A percentile compares a stretch with the other conserved stretches of the same genome.
Evolutionary conservation across 2,888 invertebrate species (phyloP).

Genomic region (Marasmarcha lunaedactyla): DNA sequence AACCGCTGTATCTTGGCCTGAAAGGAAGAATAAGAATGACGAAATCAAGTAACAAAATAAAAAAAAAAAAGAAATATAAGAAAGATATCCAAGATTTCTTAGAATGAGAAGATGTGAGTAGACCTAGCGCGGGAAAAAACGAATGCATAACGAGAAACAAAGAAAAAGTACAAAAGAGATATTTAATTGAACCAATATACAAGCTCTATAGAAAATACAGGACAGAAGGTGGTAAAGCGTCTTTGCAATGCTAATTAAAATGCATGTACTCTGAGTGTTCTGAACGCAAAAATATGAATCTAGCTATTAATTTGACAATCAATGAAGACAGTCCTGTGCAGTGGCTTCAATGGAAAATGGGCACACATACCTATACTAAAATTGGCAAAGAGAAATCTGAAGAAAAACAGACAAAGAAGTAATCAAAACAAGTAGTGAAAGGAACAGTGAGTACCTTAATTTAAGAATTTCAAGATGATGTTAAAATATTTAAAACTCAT

Average conservation of each 20-base stretch:
- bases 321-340: not conserved
- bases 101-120: slow-evolving; percentile 5
- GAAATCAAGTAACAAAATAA: not conserved
- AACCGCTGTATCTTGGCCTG: not conserved
- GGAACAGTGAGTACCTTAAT: not conserved
- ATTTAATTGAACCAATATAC: slow-evolving; percentile 9
- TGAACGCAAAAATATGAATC: too few relatives aligned
- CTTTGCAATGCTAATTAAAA: slow-evolving; percentile 8
- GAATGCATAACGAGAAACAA: slow-evolving; percentile 12
- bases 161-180: slow-evolving; percentile 12
- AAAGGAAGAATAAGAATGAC: not conserved
- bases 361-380: not conserved
- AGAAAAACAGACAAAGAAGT: not conserved
- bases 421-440: not conserved
- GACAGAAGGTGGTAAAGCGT: slow-evolving; percentile 10
- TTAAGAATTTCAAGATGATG: not conserved
- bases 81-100: slow-evolving; percentile 5
- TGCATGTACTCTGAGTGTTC: slow-evolving; percentile 9
- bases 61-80: not conserved
- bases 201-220: slow-evolving; percentile 14
- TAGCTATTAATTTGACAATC: not conserved
- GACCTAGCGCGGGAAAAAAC: slow-evolving; percentile 9
- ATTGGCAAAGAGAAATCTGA: not conserved
- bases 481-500: not conserved
- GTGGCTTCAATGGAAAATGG: not conserved